These are phyloP conservation scores for Orchestia grillus DNA, from an alignment of 1,140 invertebrate genomes.

Conservation along the genomic window DNA sequence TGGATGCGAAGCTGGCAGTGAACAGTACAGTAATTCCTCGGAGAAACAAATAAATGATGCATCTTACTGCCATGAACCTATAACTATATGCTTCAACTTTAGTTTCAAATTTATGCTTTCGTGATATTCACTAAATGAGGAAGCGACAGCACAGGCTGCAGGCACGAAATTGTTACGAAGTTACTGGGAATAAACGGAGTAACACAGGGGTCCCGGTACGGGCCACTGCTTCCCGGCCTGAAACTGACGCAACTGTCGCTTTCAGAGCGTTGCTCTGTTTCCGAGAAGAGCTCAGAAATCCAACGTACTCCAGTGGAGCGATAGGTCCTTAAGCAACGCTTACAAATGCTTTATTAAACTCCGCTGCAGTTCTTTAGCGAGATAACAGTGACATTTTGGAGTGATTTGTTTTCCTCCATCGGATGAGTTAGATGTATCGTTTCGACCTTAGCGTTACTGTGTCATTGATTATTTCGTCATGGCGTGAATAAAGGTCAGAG, in stretches of 20 bases:
- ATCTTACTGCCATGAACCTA: not conserved
- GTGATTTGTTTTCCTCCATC: too few relatives aligned
- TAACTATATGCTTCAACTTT: not conserved
- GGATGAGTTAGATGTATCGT: not conserved
- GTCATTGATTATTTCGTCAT: not conserved
- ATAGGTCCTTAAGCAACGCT: not conserved
- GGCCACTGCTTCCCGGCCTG: too few relatives aligned
- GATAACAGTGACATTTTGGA: too few relatives aligned
- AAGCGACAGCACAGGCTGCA: not conserved
- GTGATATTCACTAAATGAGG: not conserved
- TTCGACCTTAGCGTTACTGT: not conserved
- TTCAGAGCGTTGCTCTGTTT: too few relatives aligned
- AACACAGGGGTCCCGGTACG: too few relatives aligned
- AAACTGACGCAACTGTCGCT: too few relatives aligned
- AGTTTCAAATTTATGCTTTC: not conserved
- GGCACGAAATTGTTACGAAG: not conserved
- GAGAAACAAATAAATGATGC: not conserved
- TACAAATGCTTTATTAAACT: not conserved
- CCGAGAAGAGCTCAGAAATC: not conserved
- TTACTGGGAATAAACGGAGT: too few relatives aligned
- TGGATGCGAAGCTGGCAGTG: not conserved
- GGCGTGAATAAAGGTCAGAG: not conserved
- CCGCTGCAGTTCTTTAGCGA: not conserved
- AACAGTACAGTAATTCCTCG: not conserved
- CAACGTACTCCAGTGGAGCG: not conserved